Evolutionary conservation across 2,888 invertebrate genomes (phyloP), one percentile per base, ranked within the genome.

Genomic region (Volucella inflata): DNA sequence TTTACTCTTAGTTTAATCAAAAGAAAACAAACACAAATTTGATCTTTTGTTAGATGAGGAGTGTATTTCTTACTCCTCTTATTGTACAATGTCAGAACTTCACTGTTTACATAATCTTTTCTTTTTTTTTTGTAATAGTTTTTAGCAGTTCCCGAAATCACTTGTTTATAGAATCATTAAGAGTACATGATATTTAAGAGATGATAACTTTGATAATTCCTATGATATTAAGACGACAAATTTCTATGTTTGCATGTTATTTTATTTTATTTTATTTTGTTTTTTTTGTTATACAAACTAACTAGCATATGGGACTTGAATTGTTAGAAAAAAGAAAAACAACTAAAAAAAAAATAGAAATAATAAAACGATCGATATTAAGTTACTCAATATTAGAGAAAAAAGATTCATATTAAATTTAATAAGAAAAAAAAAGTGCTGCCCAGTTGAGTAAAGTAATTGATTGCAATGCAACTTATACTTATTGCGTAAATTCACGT

Each of bases 391-490:
- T 83, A 68, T 68, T 64, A 51, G 46, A 46, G 10, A 17, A 62
- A 46, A 62, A 17, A 74, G 42, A 16, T n/a, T 21, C 46, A 68
- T 46, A 65, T 65, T 64, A 72, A 48, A 65, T 65, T 48, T 48
- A 57, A 6, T 30, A 55, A 40, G 16, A 30, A 36, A 21, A 36
- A 21, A 67, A 62, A 74, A 68, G 79, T 81, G 81, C 85, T 85
- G 85, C 85, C 85, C 72, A 72, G 55, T 81, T 81, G 46, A 42
- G 40, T 62, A 68, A 48, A 68, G 81, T 46, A 64, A 62, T 65
- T 30, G 14, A 65, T 59, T 72, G 71, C 80, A 81, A 81, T 85
- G 76, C 75, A 80, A 85, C 70, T 62, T 48, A 55, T 57, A 76
- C 48, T 62, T 70, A 75, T 71, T 75, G 44, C 30, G 30, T 30